These are phyloP conservation scores for Karalla daura DNA, from an alignment of 2,797 vertebrate species.

Conservation along the genomic window DNA sequence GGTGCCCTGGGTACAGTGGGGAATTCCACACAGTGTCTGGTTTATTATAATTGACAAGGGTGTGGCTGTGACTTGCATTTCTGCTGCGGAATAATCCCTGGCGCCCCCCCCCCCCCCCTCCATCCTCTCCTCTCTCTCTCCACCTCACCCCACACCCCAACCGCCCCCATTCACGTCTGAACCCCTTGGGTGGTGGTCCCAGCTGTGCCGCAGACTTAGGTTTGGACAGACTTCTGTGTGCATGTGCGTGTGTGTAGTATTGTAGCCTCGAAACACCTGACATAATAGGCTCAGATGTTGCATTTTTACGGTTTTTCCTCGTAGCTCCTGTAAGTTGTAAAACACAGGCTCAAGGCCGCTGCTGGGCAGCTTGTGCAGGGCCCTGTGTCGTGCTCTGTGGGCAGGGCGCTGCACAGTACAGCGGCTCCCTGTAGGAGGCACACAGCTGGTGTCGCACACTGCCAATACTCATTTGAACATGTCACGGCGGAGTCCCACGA, in stretches of 20 bases:
- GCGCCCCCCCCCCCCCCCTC: neutral
- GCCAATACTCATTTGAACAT: constrained; percentile 79
- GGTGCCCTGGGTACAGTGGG: constrained; percentile 57
- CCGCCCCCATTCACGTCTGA: no score
- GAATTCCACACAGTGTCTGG: constrained; percentile 45
- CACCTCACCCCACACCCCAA: neutral
- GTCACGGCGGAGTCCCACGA: constrained; percentile 71
- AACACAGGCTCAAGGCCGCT: constrained; percentile 36
- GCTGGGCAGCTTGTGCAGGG: constrained; percentile 26
- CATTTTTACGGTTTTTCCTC: constrained; percentile 40
- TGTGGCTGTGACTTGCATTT: constrained; percentile 64
- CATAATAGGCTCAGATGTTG: constrained; percentile 32
- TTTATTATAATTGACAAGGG: constrained; percentile 60
- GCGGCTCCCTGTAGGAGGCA: constrained; percentile 64
- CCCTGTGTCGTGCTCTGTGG: constrained; percentile 24
- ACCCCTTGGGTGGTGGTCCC: constrained; percentile 41
- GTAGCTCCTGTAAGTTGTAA: constrained; percentile 12
- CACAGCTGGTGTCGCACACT: constrained; percentile 76
- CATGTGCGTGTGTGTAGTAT: neutral
- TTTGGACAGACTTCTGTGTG: constrained; percentile 17
- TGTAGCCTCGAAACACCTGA: constrained; percentile 25
- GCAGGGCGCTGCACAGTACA: constrained; percentile 29
- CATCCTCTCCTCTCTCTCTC: neutral
- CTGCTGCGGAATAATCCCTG: constrained; percentile 48
- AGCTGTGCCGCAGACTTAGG: constrained; percentile 55